Conservation (phyloP, 2,888 invertebrate species). For the Tetramorium bicarinatum region DNA sequence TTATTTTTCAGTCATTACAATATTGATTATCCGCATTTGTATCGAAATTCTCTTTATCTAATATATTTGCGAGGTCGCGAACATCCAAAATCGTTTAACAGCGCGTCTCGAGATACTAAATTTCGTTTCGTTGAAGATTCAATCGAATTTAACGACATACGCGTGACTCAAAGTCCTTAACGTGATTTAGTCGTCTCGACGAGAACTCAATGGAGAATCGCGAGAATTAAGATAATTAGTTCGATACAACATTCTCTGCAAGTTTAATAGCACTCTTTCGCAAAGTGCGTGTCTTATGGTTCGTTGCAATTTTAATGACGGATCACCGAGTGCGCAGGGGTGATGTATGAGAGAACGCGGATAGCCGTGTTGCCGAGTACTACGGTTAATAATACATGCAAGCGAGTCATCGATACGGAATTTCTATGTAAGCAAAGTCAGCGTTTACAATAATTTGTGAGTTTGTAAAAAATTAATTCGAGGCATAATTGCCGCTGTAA, state of each 20-base stretch:
- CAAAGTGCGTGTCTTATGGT: constrained; percentile 22
- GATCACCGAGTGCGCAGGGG: constrained; percentile 20
- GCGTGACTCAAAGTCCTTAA: constrained; percentile 16
- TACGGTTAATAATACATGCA: constrained; percentile 48
- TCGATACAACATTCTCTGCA: constrained; percentile 35
- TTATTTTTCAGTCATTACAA: not conserved
- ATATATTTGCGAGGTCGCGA: not conserved
- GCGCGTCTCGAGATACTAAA: not conserved
- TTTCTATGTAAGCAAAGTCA: constrained; percentile 20
- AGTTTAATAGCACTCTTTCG: constrained; percentile 50
- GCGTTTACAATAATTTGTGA: not conserved
- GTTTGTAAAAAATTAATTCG: not conserved
- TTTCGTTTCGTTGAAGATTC: constrained; percentile 16
- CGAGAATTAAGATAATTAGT: constrained; percentile 37
- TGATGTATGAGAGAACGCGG: constrained; percentile 7
- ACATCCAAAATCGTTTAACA: not conserved
- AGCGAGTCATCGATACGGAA: constrained; percentile 39
- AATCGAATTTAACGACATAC: constrained; percentile 34
- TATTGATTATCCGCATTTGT: not conserved
- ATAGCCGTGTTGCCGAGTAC: constrained; percentile 12
- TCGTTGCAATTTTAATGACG: constrained; percentile 53
- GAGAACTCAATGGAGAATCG: not conserved
- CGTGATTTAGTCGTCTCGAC: constrained; percentile 26
- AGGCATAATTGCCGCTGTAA: not conserved
- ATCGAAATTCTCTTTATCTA: not conserved